Conservation (phyloP, 2,888 invertebrate genomes). For the Cheiracanthium punctorium region DNA sequence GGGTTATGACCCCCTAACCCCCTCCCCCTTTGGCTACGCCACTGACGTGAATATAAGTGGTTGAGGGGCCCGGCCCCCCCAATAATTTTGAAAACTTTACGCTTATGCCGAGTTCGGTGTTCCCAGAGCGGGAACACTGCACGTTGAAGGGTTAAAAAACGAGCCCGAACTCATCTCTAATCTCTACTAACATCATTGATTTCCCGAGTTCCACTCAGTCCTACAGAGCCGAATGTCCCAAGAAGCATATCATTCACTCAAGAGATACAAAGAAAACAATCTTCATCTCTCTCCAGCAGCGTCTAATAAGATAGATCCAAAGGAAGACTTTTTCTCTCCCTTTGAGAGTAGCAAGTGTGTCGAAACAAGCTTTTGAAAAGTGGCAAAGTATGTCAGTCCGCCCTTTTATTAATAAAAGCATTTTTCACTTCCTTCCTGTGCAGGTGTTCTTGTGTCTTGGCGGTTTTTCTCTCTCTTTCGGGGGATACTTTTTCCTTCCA, state of each 20-base stretch:
- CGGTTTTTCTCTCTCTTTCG: background rate
- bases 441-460: constrained; percentile 41
- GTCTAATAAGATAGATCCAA: background rate
- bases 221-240: background rate
- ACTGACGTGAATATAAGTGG: too few species aligned
- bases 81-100: too few species aligned
- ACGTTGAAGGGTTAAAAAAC: too few species aligned
- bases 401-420: constrained; percentile 56
- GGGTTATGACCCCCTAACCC: too few species aligned
- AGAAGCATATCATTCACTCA: background rate
- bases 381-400: constrained; percentile 56
- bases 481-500: background rate
- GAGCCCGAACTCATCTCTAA: too few species aligned
- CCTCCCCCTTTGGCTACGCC: too few species aligned
- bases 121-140: too few species aligned
- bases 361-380: constrained; percentile 44
- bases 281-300: background rate
- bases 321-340: constrained; percentile 17
- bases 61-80: too few species aligned
- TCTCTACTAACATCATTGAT: too few species aligned
- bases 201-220: too few species aligned
- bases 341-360: constrained; percentile 8
- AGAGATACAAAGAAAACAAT: background rate
- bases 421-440: constrained; percentile 52
- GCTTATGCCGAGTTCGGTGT: too few species aligned